These are phyloP conservation scores for Uloborus plumipes DNA, from an alignment of 2,888 invertebrate genomes.

Conservation along the genomic window DNA sequence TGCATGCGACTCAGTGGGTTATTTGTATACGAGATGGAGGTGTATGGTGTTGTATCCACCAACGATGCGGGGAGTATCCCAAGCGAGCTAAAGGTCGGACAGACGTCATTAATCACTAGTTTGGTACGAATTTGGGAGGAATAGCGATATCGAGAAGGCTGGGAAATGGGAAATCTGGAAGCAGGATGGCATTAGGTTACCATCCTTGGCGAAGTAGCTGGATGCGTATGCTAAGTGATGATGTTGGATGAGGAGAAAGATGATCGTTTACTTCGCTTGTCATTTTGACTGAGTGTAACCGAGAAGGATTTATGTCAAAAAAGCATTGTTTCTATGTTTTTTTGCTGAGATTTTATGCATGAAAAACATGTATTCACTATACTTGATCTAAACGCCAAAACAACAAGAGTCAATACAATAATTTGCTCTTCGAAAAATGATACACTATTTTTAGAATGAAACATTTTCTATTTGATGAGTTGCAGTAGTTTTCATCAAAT, in stretches of 20 bases:
- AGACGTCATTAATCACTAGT: constrained; percentile 50
- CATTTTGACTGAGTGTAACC: neutral
- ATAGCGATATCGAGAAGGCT: constrained; percentile 36
- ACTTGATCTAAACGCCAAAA: no score
- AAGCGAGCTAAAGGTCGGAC: constrained; percentile 34
- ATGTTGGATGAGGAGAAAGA: no score
- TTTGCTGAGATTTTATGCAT: no score
- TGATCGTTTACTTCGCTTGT: neutral
- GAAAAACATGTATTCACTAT: no score
- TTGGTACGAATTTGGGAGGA: constrained; percentile 50
- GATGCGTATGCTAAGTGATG: no score
- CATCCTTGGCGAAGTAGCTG: constrained; percentile 4
- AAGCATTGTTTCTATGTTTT: neutral
- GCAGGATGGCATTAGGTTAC: neutral
- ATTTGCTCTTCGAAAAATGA: no score
- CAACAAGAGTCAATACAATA: no score
- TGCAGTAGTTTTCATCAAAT: no score
- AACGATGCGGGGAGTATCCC: constrained; percentile 12
- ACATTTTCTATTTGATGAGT: no score
- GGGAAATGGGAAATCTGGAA: constrained; percentile 29
- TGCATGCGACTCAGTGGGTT: constrained; percentile 12
- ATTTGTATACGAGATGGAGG: no score
- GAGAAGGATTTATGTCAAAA: neutral
- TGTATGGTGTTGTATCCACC: no score
- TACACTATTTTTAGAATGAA: no score